Evolutionary conservation across 2,113 vertebrate species (phyloP).

Genomic region (Nerophis ophidion): DNA sequence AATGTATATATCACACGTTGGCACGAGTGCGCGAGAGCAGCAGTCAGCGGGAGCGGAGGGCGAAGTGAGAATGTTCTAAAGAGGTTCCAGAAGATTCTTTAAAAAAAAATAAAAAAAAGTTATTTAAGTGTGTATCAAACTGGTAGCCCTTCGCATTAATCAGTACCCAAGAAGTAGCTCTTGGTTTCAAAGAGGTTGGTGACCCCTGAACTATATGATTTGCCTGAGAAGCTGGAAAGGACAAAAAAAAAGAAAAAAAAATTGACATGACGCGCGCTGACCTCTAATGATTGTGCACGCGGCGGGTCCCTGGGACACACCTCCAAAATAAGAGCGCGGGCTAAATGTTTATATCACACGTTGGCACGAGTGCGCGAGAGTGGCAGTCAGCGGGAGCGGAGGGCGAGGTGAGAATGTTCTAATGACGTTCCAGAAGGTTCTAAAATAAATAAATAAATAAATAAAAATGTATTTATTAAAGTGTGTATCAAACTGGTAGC

Average conservation of each 20-base stretch:
- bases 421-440: background rate
- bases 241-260: too few species aligned
- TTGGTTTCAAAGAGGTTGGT: too few species aligned
- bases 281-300: conserved; percentile 32
- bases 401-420: background rate
- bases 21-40: conserved; percentile 30
- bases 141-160: too few species aligned
- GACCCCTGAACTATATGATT: too few species aligned
- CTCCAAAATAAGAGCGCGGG: conserved; percentile 58
- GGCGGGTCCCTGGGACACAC: conserved; percentile 47
- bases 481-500: too few species aligned
- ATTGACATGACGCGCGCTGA: too few species aligned
- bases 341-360: conserved; percentile 70
- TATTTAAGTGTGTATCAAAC: too few species aligned
- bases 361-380: conserved; percentile 36
- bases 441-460: too few species aligned
- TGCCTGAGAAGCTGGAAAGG: too few species aligned
- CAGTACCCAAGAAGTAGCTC: too few species aligned
- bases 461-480: too few species aligned
- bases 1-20: conserved; percentile 70
- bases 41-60: background rate
- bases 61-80: background rate
- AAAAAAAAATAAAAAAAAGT: too few species aligned
- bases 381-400: background rate
- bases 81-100: background rate